phyloP scores from a whole-genome alignment of 1,140 invertebrate genomes.

The Bombus impatiens region DNA sequence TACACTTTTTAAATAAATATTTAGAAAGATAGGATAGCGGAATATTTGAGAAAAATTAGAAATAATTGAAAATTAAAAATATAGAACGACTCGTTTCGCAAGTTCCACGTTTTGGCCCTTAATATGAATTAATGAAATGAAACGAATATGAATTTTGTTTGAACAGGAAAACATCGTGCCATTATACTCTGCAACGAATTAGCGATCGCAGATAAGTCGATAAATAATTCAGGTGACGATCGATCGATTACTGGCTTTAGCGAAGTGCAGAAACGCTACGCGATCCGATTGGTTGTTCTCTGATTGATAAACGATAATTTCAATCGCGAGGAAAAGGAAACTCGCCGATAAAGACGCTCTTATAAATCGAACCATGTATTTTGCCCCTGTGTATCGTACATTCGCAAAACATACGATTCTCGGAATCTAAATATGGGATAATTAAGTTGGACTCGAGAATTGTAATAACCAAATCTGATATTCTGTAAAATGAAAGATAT shows the following conservation, averaged over 20 bases:
- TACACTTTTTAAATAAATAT: too few species aligned
- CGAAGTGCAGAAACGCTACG: not conserved
- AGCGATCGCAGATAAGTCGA: slow-evolving; percentile 15
- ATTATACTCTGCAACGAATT: not conserved
- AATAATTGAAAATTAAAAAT: too few species aligned
- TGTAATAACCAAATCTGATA: not conserved
- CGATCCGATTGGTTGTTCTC: not conserved
- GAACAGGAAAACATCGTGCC: not conserved
- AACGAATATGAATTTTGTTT: not conserved
- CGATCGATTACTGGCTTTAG: not conserved
- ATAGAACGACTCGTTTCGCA: not conserved
- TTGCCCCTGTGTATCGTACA: not conserved
- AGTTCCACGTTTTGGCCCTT: not conserved
- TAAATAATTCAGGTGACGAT: not conserved
- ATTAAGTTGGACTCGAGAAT: not conserved
- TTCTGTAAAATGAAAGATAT: not conserved
- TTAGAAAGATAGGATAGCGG: not conserved
- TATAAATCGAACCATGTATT: not conserved
- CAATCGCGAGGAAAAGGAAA: not conserved
- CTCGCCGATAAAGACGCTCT: not conserved
- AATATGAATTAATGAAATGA: not conserved
- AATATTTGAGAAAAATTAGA: not conserved
- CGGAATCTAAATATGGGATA: not conserved
- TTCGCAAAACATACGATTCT: not conserved
- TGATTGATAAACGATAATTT: slow-evolving; percentile 23